A percentile compares a stretch with the other conserved stretches of the same genome.
Evolutionary conservation across 2,113 vertebrate genomes (phyloP).

Genomic region (Centrocercus urophasianus): DNA sequence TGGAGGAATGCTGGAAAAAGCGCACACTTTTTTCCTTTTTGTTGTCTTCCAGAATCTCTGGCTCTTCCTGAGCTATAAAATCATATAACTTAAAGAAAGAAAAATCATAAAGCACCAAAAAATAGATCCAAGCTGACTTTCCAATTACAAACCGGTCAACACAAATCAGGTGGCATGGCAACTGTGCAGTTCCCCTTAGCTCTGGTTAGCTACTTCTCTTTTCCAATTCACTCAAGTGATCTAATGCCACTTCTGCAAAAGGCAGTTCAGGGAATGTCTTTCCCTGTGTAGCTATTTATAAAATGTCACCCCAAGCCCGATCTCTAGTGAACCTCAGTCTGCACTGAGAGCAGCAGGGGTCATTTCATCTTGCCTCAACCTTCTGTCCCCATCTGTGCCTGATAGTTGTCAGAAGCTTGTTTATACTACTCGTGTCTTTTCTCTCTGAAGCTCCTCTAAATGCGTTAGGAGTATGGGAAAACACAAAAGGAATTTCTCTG

Average conservation of each 20-base stretch:
- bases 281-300: neutral
- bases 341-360: neutral
- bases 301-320: neutral
- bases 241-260: constrained; percentile 2
- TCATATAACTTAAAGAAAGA: constrained; percentile 1
- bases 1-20: neutral
- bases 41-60: constrained; percentile 9
- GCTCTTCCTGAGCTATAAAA: constrained; percentile 34
- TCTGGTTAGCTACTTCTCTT: constrained; percentile 21
- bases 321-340: neutral
- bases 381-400: neutral
- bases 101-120: neutral
- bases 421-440: neutral
- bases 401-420: neutral
- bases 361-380: neutral
- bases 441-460: neutral
- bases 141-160: constrained; percentile 32
- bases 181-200: neutral
- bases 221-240: neutral
- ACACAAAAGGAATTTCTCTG: constrained; percentile 53
- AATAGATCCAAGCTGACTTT: constrained; percentile 42
- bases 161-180: constrained; percentile 28
- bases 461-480: constrained; percentile 49
- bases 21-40: neutral
- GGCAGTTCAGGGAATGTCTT: neutral